Evolutionary conservation across 2,797 vertebrate species (phyloP).

Genomic region (Diplodus sargus): DNA sequence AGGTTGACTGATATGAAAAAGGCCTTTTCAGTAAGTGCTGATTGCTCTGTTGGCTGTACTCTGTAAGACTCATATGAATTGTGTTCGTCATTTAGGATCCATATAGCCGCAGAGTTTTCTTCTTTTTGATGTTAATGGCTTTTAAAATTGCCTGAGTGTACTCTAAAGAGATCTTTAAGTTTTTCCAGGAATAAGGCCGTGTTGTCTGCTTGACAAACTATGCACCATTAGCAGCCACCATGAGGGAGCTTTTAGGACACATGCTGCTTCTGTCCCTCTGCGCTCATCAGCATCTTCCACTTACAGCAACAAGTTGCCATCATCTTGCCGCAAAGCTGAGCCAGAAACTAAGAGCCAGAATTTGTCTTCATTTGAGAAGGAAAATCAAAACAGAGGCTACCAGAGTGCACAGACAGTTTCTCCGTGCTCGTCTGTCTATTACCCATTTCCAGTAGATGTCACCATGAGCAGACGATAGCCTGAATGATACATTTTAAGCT

Average conservation of each 20-base stretch:
- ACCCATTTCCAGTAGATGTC: constrained; percentile 6
- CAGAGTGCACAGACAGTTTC: constrained; percentile 10
- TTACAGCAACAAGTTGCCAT: constrained; percentile 14
- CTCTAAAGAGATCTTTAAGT: constrained; percentile 35
- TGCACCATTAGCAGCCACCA: constrained; percentile 26
- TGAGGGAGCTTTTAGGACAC: constrained; percentile 43
- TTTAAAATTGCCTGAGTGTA: constrained; percentile 32
- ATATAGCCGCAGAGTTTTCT: constrained; percentile 29
- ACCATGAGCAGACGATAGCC: constrained; percentile 8
- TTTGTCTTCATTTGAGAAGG: constrained; percentile 21
- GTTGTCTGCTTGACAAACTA: constrained; percentile 38
- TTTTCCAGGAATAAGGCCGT: not conserved
- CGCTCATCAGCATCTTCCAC: constrained; percentile 34
- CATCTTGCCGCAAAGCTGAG: not conserved
- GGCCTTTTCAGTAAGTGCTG: constrained; percentile 3
- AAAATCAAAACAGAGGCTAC: not conserved
- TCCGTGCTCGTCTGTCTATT: not conserved
- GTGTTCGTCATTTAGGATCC: constrained; percentile 48
- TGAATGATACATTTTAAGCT: constrained; percentile 4
- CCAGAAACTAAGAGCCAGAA: not conserved
- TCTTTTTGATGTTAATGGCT: constrained; percentile 37
- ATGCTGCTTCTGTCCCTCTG: constrained; percentile 31
- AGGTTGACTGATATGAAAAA: constrained; percentile 9
- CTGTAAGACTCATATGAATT: constrained; percentile 7
- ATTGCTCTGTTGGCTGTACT: constrained; percentile 30